These are phyloP conservation scores for Excalfactoria chinensis DNA, from an alignment of 2,113 vertebrate genomes.

Conservation along the genomic window DNA sequence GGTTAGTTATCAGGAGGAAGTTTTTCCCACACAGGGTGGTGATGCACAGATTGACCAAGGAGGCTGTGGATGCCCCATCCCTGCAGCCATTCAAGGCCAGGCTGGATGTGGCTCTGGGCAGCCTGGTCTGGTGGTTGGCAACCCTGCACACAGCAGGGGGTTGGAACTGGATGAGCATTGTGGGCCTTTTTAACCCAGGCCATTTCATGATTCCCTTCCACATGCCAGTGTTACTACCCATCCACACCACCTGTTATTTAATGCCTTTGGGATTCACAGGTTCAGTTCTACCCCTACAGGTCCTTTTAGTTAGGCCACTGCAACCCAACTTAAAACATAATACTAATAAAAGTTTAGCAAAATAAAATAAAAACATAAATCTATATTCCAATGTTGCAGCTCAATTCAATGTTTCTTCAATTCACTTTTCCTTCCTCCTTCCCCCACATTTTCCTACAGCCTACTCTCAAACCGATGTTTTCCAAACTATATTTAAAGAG, in stretches of 20 bases:
- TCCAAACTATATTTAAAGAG: neutral
- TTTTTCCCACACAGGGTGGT: too few species aligned
- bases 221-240: neutral
- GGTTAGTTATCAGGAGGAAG: too few species aligned
- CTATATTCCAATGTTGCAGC: neutral
- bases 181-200: neutral
- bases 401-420: rapidly evolving
- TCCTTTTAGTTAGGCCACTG: neutral
- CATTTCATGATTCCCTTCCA: neutral
- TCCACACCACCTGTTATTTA: neutral
- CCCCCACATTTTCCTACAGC: too few species aligned
- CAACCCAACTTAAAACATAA: neutral
- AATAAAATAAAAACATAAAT: neutral
- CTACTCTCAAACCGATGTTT: neutral
- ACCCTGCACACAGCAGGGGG: too few species aligned
- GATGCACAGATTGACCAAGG: too few species aligned
- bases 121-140: too few species aligned
- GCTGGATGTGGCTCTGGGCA: too few species aligned
- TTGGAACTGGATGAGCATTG: too few species aligned
- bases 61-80: too few species aligned
- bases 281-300: neutral
- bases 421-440: neutral
- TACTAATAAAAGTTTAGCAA: neutral
- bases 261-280: neutral
- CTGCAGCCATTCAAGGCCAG: too few species aligned